Percentiles rank a stretch among this genome's conserved stretches.
These are phyloP conservation scores for Aphrophora alni DNA, from an alignment of 2,888 invertebrate species.

Conservation along the genomic window DNA sequence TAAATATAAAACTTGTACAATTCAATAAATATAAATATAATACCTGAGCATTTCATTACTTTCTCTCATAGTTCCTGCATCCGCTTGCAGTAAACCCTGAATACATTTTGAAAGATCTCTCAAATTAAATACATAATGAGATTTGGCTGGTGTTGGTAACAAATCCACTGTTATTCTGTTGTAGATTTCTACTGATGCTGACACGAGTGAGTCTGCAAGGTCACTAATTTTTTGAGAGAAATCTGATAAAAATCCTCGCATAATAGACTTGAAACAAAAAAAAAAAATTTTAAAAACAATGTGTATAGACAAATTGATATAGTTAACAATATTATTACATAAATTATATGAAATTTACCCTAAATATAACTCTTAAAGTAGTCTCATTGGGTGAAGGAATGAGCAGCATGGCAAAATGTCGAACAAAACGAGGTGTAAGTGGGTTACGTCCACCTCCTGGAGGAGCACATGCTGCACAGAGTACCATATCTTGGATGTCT, in stretches of 20 bases:
- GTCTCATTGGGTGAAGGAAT: slow-evolving; percentile 81
- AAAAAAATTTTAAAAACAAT: too few species aligned
- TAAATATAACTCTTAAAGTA: slow-evolving; percentile 80
- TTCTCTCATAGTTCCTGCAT: slow-evolving; percentile 71
- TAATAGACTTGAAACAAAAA: slow-evolving; percentile 60
- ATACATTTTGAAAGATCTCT: slow-evolving; percentile 89
- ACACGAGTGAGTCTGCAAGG: slow-evolving; percentile 74
- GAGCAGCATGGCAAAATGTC: slow-evolving; percentile 87
- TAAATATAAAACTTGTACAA: too few species aligned
- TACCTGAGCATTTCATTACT: slow-evolving; percentile 72
- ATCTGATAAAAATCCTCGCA: slow-evolving; percentile 78
- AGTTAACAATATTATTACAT: background rate
- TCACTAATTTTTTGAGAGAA: slow-evolving; percentile 74
- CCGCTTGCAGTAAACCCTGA: slow-evolving; percentile 88
- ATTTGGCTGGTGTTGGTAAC: slow-evolving; percentile 89
- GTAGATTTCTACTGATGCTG: slow-evolving; percentile 85
- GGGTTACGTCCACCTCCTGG: slow-evolving; percentile 91
- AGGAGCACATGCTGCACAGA: slow-evolving; percentile 86
- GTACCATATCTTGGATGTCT: slow-evolving; percentile 79
- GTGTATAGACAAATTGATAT: too few species aligned
- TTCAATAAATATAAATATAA: too few species aligned
- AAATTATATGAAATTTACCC: slow-evolving; percentile 55
- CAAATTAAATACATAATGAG: slow-evolving; percentile 92
- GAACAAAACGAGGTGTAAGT: slow-evolving; percentile 80
- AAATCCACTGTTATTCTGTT: slow-evolving; percentile 78